Evolutionary conservation across 1,140 invertebrate species (phyloP).

Genomic region (Rhopalosiphum padi): DNA sequence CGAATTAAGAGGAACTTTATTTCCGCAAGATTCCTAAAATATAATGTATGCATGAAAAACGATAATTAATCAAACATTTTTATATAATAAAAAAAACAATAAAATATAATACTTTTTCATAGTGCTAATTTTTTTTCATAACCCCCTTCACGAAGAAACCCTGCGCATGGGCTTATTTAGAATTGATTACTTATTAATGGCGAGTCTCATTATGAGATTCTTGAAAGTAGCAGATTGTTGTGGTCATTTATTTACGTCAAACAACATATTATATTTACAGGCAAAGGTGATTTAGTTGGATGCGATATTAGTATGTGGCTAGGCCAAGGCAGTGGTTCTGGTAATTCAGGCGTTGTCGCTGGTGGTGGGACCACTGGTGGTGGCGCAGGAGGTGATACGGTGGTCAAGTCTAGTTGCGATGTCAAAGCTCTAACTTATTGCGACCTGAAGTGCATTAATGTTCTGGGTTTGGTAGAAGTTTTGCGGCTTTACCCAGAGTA

Average conservation of each 20-base stretch:
- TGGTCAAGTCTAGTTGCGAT: constrained; percentile 92
- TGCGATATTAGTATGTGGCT: constrained; percentile 87
- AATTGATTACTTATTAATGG: not conserved
- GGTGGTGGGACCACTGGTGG: constrained; percentile 67
- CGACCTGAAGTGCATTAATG: constrained; percentile 93
- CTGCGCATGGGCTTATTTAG: too few species aligned
- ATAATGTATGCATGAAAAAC: too few species aligned
- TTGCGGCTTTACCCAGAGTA: constrained; percentile 92
- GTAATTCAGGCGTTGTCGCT: constrained; percentile 64
- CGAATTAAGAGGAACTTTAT: too few species aligned
- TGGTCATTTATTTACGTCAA: not conserved
- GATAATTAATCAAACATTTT: too few species aligned
- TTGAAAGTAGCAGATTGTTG: not conserved
- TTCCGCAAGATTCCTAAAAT: too few species aligned
- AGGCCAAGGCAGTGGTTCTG: constrained; percentile 67
- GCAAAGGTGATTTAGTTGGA: constrained; percentile 95
- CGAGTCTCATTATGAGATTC: not conserved
- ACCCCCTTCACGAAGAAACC: too few species aligned
- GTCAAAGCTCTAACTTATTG: constrained; percentile 94
- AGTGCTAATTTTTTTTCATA: too few species aligned
- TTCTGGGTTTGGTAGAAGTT: constrained; percentile 88
- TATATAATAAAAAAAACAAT: too few species aligned
- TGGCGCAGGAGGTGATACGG: constrained; percentile 70
- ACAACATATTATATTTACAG: constrained; percentile 66
- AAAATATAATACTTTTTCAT: too few species aligned